phyloP scores from a whole-genome alignment of 2,888 invertebrate species.

The Erebia epiphron region DNA sequence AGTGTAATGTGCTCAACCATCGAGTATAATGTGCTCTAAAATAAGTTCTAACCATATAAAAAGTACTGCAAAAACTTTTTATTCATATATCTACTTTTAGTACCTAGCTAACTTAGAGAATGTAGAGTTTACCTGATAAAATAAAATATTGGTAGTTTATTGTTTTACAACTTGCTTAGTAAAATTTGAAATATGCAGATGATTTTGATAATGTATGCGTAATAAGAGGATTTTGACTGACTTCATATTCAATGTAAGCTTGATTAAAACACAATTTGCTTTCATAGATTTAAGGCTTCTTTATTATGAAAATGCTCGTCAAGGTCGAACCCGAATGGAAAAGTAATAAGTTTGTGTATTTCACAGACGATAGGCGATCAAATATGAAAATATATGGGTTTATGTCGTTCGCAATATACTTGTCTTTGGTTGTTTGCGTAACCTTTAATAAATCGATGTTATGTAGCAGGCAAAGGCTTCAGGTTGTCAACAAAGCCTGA shows the following conservation, averaged over 20 bases:
- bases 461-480: background rate
- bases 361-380: slow-evolving; percentile 9
- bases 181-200: too few species aligned
- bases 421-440: slow-evolving; percentile 4
- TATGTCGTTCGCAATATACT: slow-evolving; percentile 6
- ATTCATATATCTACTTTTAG: too few species aligned
- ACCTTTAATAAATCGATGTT: background rate
- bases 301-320: slow-evolving; percentile 2
- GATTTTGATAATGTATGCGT: too few species aligned
- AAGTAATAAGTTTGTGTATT: slow-evolving; percentile 18
- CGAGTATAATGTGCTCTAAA: too few species aligned
- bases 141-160: too few species aligned
- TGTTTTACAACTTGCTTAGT: too few species aligned
- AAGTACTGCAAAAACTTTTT: too few species aligned
- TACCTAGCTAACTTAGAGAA: too few species aligned
- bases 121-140: too few species aligned
- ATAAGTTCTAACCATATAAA: too few species aligned
- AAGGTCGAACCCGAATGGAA: slow-evolving; percentile 12
- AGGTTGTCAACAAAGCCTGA: background rate
- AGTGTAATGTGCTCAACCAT: too few species aligned
- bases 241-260: background rate
- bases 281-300: slow-evolving; percentile 8
- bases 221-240: background rate
- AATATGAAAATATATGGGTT: slow-evolving; percentile 12
- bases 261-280: slow-evolving; percentile 11